Conservation (phyloP, 2,113 vertebrate genomes). For the Lepisosteus osseus region DNA sequence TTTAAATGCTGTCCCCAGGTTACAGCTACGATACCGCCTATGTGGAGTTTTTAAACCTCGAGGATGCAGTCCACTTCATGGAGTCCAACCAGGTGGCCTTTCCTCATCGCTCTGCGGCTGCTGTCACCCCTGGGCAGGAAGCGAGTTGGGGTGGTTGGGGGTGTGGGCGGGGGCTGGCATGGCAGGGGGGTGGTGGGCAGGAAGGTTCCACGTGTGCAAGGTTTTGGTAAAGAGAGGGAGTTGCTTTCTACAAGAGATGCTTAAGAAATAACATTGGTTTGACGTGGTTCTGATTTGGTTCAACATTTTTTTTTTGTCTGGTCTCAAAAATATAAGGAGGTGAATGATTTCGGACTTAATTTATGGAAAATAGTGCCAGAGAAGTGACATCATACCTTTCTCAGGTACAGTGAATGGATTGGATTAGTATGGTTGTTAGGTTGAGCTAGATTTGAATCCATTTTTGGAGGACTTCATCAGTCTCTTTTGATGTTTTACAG, state of each 20-base stretch:
- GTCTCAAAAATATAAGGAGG: too few species aligned
- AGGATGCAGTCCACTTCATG: conserved; percentile 99
- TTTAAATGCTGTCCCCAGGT: conserved; percentile 99
- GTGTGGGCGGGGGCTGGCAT: conserved; percentile 52
- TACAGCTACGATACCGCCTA: conserved; percentile 99
- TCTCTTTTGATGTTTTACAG: too few species aligned
- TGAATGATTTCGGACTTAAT: too few species aligned
- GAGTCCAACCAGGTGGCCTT: conserved; percentile 99
- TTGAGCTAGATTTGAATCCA: too few species aligned
- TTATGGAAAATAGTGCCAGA: too few species aligned
- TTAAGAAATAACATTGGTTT: too few species aligned
- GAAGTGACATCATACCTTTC: too few species aligned
- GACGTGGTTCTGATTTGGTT: too few species aligned
- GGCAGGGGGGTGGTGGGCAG: conserved; percentile 43
- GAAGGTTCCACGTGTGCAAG: conserved; percentile 15
- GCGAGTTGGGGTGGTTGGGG: conserved; percentile 77
- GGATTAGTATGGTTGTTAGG: too few species aligned
- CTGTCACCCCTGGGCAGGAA: conserved; percentile 70
- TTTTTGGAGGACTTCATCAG: too few species aligned
- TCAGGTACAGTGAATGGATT: too few species aligned
- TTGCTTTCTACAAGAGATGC: conserved; percentile 7
- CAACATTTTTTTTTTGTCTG: too few species aligned
- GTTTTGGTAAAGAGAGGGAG: conserved; percentile 15
- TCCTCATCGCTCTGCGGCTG: conserved; percentile 93
- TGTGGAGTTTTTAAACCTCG: conserved; percentile 99